Base-by-base conservation (phyloP, 2,888 invertebrate genomes). In the Proisotoma minuta region DNA sequence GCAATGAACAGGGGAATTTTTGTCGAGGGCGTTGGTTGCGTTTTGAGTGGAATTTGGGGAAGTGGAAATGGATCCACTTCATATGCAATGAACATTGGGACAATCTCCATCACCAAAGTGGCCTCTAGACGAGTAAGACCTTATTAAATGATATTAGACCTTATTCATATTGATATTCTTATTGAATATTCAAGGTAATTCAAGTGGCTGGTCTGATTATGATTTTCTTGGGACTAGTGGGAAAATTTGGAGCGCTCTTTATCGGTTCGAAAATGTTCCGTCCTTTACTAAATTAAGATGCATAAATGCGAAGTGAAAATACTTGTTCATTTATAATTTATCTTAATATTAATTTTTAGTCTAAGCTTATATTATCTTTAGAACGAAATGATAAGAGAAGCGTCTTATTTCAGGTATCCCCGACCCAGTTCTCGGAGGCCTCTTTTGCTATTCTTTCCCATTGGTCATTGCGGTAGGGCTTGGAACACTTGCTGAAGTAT, bases 41-140 rank as follows among this genome's bases (percentile, higher is more conserved):
- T 91, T 60, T 78, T 93, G 48, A 89, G 90, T 0, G 92, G 91
- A 0, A 81, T 91, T 3, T 89, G 89, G 85, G 93, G 92, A 8
- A 85, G 88, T 27, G 91, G 90, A 1, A 90, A 89, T 75, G 91
- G 91, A 0, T 90, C 91, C 51, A 92, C 91, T 72, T 91, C 91
- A 2, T 92, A 92, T 76, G 89, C 90, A 56, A 91, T 91, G 77
- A 92, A 92, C 77, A 90, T 93, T 47, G 92, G 91, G 0, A 90
- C 91, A 1, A 91, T 93, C 69, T 91, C 91, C 29, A 87, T 91
- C 1, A 91, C 90, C 1, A 87, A 88, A 81, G 89, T 88, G 74
- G 89, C 87, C 0, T 88, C 88, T n/a, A 82, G 89, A 1, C 83
- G 88, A 61, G 89, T n/a, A n/a, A n/a, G n/a, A n/a, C n/a, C n/a